Evolutionary conservation across 2,888 invertebrate species (phyloP).

Genomic region (Diabrotica balteata): DNA sequence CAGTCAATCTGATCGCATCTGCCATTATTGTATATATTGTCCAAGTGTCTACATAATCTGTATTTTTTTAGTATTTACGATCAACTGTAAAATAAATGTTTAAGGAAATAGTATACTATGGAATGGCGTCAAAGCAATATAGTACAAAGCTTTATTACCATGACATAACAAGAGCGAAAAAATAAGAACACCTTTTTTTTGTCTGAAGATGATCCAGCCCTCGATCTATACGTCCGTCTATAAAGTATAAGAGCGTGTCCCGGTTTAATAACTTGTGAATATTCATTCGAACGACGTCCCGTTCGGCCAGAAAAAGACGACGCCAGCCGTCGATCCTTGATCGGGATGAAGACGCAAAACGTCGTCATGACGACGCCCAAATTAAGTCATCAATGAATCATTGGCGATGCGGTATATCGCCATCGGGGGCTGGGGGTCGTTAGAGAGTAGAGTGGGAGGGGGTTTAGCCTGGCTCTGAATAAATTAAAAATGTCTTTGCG

Average conservation of each 20-base stretch:
- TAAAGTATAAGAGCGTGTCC: conserved; percentile 58
- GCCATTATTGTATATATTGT: too few relatives aligned
- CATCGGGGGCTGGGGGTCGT: conserved; percentile 40
- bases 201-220: conserved; percentile 4
- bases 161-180: neutral
- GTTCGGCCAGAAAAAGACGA: conserved; percentile 49
- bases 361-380: conserved; percentile 58
- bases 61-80: too few relatives aligned
- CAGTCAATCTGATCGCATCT: too few relatives aligned
- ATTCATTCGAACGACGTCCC: conserved; percentile 56
- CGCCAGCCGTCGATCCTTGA: conserved; percentile 40
- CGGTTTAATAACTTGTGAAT: conserved; percentile 63
- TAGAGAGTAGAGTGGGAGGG: conserved; percentile 21
- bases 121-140: too few relatives aligned
- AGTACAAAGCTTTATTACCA: neutral
- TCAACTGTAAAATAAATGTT: too few relatives aligned
- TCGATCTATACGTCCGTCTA: conserved; percentile 41
- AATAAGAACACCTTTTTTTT: neutral
- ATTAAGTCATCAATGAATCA: conserved; percentile 62
- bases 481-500: conserved; percentile 56
- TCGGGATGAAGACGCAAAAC: conserved; percentile 52
- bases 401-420: conserved; percentile 56
- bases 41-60: too few relatives aligned
- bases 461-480: conserved; percentile 44
- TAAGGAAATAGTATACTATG: too few relatives aligned